These are phyloP conservation scores for Galeopsomyia nigrocyanea DNA, from an alignment of 2,888 invertebrate genomes.

Conservation along the genomic window DNA sequence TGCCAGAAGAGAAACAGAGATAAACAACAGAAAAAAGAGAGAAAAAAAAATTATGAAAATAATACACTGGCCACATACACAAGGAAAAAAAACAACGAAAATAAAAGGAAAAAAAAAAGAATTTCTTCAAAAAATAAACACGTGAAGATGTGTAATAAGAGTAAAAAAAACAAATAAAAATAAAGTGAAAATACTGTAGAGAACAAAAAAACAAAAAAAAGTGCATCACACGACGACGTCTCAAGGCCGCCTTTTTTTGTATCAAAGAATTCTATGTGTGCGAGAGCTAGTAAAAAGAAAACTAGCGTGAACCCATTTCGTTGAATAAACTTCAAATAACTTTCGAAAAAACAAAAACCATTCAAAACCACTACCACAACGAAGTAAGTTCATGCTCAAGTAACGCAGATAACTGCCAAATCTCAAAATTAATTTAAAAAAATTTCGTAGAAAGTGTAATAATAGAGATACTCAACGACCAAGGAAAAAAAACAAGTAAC, in stretches of 20 bases:
- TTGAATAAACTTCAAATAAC: neutral
- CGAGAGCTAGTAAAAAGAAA: slow-evolving; percentile 33
- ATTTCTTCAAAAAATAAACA: slow-evolving; percentile 45
- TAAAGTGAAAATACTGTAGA: slow-evolving; percentile 39
- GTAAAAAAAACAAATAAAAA: slow-evolving; percentile 49
- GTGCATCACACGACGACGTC: slow-evolving; percentile 61
- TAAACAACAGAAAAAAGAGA: slow-evolving; percentile 49
- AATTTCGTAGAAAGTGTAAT: neutral
- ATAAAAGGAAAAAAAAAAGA: slow-evolving; percentile 45
- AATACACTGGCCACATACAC: slow-evolving; percentile 53
- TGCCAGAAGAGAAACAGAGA: slow-evolving; percentile 38
- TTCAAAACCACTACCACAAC: neutral
- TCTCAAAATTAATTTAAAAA: slow-evolving; percentile 6
- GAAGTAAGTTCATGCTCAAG: slow-evolving; percentile 10
- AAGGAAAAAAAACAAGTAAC: slow-evolving; percentile 19
- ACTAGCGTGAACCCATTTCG: slow-evolving; percentile 19
- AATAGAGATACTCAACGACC: neutral
- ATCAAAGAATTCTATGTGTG: slow-evolving; percentile 46
- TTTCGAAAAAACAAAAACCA: neutral
- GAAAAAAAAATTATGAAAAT: slow-evolving; percentile 47
- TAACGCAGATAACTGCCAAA: slow-evolving; percentile 28
- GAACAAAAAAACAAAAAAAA: slow-evolving; percentile 57
- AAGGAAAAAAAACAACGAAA: slow-evolving; percentile 46
- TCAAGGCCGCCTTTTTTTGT: slow-evolving; percentile 54
- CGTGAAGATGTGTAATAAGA: slow-evolving; percentile 47